These are phyloP conservation scores for Graphium colonna DNA, from an alignment of 2,888 invertebrate species.

Conservation along the genomic window DNA sequence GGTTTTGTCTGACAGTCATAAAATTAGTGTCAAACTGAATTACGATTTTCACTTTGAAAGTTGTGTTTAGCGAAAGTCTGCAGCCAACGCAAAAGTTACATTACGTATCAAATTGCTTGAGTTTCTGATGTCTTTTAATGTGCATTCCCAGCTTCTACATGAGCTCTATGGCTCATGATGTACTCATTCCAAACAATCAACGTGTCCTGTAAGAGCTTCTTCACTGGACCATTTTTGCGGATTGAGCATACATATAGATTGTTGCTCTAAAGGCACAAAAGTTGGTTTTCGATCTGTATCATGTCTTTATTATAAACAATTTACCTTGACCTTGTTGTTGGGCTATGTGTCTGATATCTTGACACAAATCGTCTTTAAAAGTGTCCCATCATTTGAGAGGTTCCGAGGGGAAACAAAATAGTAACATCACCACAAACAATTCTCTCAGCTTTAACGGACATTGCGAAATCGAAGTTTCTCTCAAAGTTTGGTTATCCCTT, in stretches of 20 bases:
- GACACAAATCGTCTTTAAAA: too few relatives aligned
- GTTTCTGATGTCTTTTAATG: constrained; percentile 25
- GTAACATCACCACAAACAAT: too few relatives aligned
- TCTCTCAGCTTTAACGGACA: too few relatives aligned
- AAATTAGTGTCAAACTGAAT: constrained; percentile 4
- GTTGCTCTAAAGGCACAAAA: background rate
- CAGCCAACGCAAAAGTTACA: background rate
- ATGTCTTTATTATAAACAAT: too few relatives aligned
- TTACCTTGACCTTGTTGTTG: too few relatives aligned
- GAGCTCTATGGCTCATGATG: background rate
- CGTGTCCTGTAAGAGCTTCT: background rate
- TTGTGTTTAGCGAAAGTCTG: constrained; percentile 1
- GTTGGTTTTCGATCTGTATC: too few relatives aligned
- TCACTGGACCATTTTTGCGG: background rate
- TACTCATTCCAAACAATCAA: background rate
- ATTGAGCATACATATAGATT: background rate
- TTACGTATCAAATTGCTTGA: constrained; percentile 3
- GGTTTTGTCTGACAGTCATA: constrained; percentile 1
- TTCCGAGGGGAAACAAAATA: too few relatives aligned
- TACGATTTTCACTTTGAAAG: constrained; percentile 8
- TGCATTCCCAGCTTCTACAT: constrained; percentile 25
- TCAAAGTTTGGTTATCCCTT: too few relatives aligned
- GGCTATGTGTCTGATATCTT: too few relatives aligned
- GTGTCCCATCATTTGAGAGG: too few relatives aligned
- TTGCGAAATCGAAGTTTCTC: too few relatives aligned